A percentile compares a stretch with the other conserved stretches of the same genome.
These are phyloP conservation scores for western clawed frog (Xenopus tropicalis) DNA, from an alignment of 2,113 vertebrate species.

Conservation along the genomic window UCB_Xtro_10.0 CM004450.2:101174501-101175000, in stretches of 20 bases:
- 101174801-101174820: constrained; percentile 33
- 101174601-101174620: too few relatives aligned
- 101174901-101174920: neutral
- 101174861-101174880: constrained; percentile 55
- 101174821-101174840: constrained; percentile 64
- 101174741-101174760: neutral
- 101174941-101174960: neutral
- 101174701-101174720: constrained; percentile 3
- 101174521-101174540: too few relatives aligned
- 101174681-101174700: neutral
- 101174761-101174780: constrained; percentile 21
- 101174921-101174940: neutral
- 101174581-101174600: too few relatives aligned
- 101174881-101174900: constrained; percentile 46
- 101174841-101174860: constrained; percentile 53
- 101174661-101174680: constrained; percentile 18
- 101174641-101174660: too few relatives aligned
- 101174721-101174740: constrained; percentile 15
- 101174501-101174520: too few relatives aligned
- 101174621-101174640: too few relatives aligned
- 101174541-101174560: too few relatives aligned
- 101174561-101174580: too few relatives aligned
- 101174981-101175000: too few relatives aligned
- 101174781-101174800: constrained; percentile 23
- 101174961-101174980: too few relatives aligned